These are phyloP conservation scores for Xestobium rufovillosum DNA, from an alignment of 2,888 invertebrate genomes.

Conservation along the genomic window DNA sequence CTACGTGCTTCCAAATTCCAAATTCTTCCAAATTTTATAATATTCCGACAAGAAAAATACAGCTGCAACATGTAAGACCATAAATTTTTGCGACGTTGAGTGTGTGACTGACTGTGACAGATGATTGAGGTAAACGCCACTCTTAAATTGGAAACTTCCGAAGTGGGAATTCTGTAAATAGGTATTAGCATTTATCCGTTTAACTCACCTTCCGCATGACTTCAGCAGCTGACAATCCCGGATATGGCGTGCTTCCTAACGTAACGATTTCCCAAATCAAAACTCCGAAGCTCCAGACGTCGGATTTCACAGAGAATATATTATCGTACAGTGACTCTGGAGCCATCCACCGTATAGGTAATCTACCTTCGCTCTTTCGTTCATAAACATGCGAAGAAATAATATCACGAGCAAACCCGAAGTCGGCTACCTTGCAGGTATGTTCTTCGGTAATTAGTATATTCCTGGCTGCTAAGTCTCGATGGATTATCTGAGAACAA, in stretches of 20 bases:
- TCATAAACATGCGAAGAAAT: slow-evolving; percentile 84
- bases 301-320: slow-evolving; percentile 87
- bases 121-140: too few species aligned
- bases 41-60: too few species aligned
- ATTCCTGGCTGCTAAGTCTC: slow-evolving; percentile 85
- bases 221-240: slow-evolving; percentile 84
- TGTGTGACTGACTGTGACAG: too few species aligned
- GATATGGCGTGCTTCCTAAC: slow-evolving; percentile 90
- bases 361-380: slow-evolving; percentile 68
- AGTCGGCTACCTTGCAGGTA: slow-evolving; percentile 88
- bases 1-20: too few species aligned
- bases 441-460: slow-evolving; percentile 80
- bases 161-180: too few species aligned
- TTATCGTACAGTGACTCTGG: slow-evolving; percentile 92
- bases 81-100: too few species aligned
- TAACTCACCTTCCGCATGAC: slow-evolving; percentile 79
- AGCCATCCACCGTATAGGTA: slow-evolving; percentile 86
- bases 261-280: slow-evolving; percentile 95
- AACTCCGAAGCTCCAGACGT: slow-evolving; percentile 94
- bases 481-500: slow-evolving; percentile 67
- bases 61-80: too few species aligned
- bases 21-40: too few species aligned
- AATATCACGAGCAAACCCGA: slow-evolving; percentile 87
- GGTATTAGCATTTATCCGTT: too few species aligned
- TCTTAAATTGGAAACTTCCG: too few species aligned